These are phyloP conservation scores for Araneus ventricosus DNA, from an alignment of 1,140 invertebrate species.

Conservation along the genomic window DNA sequence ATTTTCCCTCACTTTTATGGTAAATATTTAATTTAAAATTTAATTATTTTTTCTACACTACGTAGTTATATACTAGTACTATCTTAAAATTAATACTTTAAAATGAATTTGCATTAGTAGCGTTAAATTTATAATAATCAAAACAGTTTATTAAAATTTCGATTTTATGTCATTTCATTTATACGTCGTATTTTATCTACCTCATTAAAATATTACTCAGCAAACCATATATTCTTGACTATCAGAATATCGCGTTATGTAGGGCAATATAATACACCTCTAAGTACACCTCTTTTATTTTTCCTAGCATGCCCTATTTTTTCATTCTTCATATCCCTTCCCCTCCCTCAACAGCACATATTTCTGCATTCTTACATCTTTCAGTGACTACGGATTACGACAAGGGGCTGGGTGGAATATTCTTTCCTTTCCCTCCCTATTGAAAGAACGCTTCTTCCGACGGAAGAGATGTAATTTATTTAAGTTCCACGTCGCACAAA, in stretches of 20 bases:
- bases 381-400: not conserved
- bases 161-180: too few species aligned
- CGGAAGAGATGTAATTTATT: slow-evolving; percentile 1
- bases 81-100: too few species aligned
- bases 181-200: too few species aligned
- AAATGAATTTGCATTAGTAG: too few species aligned
- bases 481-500: not conserved
- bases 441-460: not conserved
- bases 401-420: not conserved
- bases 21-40: too few species aligned
- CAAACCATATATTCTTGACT: too few species aligned
- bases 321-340: not conserved
- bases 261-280: not conserved
- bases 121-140: too few species aligned
- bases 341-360: not conserved
- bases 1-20: too few species aligned
- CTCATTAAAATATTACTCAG: too few species aligned
- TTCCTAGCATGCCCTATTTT: not conserved
- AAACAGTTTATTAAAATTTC: too few species aligned
- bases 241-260: not conserved
- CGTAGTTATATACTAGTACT: too few species aligned
- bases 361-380: not conserved
- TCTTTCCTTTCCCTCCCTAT: not conserved
- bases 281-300: not conserved
- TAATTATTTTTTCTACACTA: too few species aligned